Conservation (phyloP, 2,113 vertebrate species). For the Pipra filicauda region DNA sequence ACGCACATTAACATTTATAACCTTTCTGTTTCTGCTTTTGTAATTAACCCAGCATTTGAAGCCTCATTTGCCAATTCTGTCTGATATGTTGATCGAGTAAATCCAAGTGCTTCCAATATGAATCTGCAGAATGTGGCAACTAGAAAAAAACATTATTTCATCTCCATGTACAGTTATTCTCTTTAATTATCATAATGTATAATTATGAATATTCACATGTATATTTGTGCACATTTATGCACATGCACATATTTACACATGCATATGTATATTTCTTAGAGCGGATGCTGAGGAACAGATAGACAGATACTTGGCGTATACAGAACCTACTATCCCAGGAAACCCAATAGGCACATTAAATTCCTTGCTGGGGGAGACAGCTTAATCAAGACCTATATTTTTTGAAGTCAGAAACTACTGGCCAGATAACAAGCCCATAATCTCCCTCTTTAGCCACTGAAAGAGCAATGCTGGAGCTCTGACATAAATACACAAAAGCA, state of each 20-base stretch:
- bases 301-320: not conserved
- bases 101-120: not conserved
- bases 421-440: not conserved
- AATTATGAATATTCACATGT: not conserved
- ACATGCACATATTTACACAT: not conserved
- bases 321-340: slow-evolving; percentile 1
- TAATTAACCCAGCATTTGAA: not conserved
- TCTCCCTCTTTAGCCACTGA: not conserved
- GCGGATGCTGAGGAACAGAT: not conserved
- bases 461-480: not conserved
- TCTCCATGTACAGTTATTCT: not conserved
- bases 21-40: slow-evolving; percentile 1
- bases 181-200: not conserved
- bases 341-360: not conserved
- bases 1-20: slow-evolving; percentile 15
- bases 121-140: not conserved
- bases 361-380: not conserved
- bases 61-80: not conserved
- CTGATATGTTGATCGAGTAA: not conserved
- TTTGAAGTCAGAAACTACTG: not conserved
- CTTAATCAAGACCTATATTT: not conserved
- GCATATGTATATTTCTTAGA: not conserved
- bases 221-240: not conserved
- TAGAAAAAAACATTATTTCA: not conserved
- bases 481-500: not conserved